Evolutionary conservation across 1,140 invertebrate genomes (phyloP).

Genomic region (Brachionus manjavacas): DNA sequence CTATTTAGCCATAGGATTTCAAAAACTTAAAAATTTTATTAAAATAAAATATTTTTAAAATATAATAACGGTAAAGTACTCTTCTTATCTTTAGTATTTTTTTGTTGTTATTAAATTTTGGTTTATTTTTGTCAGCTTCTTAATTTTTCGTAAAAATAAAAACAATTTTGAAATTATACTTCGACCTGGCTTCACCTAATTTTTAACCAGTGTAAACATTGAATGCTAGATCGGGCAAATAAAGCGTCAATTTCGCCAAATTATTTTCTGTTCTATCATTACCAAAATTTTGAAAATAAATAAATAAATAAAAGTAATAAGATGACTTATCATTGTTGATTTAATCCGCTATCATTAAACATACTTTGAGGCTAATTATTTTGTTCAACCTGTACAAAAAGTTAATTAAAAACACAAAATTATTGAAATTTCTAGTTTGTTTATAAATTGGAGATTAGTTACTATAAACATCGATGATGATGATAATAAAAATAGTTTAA

Average conservation of each 20-base stretch:
- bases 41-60: not conserved
- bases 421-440: not conserved
- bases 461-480: not conserved
- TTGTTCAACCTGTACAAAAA: not conserved
- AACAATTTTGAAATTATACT: not conserved
- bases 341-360: not conserved
- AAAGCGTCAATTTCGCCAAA: not conserved
- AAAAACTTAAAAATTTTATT: not conserved
- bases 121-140: not conserved
- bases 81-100: not conserved
- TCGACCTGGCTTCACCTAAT: not conserved
- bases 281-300: not conserved
- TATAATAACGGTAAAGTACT: not conserved
- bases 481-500: not conserved
- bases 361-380: not conserved
- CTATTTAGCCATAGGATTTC: not conserved
- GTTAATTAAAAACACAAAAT: not conserved
- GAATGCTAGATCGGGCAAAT: not conserved
- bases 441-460: not conserved
- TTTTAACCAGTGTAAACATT: not conserved
- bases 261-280: not conserved
- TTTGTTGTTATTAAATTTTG: not conserved
- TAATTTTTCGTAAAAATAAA: not conserved
- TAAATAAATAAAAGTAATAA: not conserved
- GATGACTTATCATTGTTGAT: not conserved